Base-by-base conservation (phyloP, 1,140 invertebrate species). In the Megathymus violae region DNA sequence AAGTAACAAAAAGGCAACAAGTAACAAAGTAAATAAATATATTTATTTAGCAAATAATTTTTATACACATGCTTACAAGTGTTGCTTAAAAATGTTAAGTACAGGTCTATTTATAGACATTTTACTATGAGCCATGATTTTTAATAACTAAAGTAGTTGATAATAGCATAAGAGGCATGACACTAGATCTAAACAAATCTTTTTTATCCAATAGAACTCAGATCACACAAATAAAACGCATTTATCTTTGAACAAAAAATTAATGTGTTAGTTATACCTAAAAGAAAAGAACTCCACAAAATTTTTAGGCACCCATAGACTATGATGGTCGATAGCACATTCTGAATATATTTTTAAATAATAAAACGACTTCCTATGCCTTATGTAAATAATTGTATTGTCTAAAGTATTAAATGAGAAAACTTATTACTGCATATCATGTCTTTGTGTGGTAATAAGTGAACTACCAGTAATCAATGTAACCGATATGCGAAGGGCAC, bases 151-250 rank as follows among this genome's bases (percentile, higher is more conserved):
- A 54, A 41, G n/a, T 54, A 25, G 19, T 40, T 40, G 22, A 2
- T 13, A 40, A 54, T 41, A 36, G 51, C 2, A 5, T 54, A 54
- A 54, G 51, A 17, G 51, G 36, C 9, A 54, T 10, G 1, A 25
- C 7, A 15, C 13, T 40, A 10, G 15, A 54, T 40, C n/a, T 54
- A 10, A 54, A 40, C 19, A 7, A 54, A 13, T 54, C 50, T 0
- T 54, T 34, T 62, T 13, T 52, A 2, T 22, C 40, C n/a, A 52
- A 52, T 52, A 41, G 60, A 4, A 36, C 10, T 13, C 48, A 52
- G 38, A 19, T 44, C 1, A 62, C 48, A 3, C 48, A 62, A 62
- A 22, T 62, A 14, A 4, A 36, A 3, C 38, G 17, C 9, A 52
- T 52, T 9, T 62, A 48, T n/a, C 22, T 10, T 14, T 43, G 19